phyloP scores from a whole-genome alignment of 2,113 vertebrate species.

The Circaetus gallicus region DNA sequence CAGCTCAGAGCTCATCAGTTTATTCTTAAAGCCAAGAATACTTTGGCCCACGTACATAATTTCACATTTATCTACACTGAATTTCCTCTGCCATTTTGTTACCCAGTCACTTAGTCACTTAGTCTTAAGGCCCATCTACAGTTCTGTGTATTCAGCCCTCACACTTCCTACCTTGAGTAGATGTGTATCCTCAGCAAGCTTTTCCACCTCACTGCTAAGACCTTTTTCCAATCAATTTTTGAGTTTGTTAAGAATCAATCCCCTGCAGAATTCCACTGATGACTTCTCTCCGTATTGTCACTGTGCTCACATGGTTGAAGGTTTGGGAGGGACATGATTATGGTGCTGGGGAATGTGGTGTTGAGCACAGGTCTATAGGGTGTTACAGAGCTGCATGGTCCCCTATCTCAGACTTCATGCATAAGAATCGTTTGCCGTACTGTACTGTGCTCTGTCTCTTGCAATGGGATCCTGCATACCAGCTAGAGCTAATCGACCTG shows the following conservation, averaged over 20 bases:
- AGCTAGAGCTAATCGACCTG: neutral
- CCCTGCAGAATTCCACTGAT: neutral
- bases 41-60: neutral
- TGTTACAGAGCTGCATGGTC: neutral
- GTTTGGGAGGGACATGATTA: neutral
- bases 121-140: neutral
- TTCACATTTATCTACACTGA: neutral
- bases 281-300: neutral
- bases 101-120: neutral
- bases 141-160: neutral
- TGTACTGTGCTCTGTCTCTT: neutral
- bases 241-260: neutral
- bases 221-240: neutral
- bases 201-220: neutral
- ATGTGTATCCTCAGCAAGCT: neutral
- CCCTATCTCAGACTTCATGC: neutral
- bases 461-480: neutral
- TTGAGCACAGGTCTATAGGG: neutral
- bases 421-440: neutral
- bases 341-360: neutral
- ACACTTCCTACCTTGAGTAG: neutral
- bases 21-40: neutral
- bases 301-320: neutral
- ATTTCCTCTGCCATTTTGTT: neutral
- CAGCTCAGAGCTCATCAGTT: neutral